A percentile compares a stretch with the other conserved stretches of the same genome.
These are phyloP conservation scores for Platycnemis pennipes DNA, from an alignment of 2,888 invertebrate genomes.

Conservation along the genomic window DNA sequence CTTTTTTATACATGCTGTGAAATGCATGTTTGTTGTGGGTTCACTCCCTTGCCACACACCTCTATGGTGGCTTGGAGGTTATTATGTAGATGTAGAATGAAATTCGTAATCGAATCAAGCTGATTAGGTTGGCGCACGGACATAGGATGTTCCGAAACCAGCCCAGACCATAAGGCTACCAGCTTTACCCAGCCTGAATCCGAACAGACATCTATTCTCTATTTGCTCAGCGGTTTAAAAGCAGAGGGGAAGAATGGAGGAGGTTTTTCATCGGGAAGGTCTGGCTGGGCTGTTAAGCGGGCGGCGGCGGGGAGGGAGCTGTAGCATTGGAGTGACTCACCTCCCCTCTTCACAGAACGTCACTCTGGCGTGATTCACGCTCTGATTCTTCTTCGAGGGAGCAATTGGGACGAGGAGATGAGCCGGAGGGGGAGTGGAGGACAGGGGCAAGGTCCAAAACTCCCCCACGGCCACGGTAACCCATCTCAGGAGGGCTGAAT, in stretches of 20 bases:
- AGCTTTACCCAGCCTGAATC: too few relatives aligned
- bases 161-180: too few relatives aligned
- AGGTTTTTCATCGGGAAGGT: background rate
- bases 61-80: background rate
- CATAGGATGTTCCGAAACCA: too few relatives aligned
- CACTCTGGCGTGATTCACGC: conserved; percentile 10
- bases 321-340: background rate
- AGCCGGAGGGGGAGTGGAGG: background rate
- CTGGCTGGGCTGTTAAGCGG: background rate
- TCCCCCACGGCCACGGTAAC: background rate
- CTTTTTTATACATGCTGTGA: too few relatives aligned
- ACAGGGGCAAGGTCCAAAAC: background rate
- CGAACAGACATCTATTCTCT: too few relatives aligned
- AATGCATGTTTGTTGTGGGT: background rate
- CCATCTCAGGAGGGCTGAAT: background rate
- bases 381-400: background rate
- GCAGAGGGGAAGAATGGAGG: background rate
- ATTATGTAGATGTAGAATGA: background rate
- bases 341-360: background rate
- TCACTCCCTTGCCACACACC: background rate
- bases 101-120: too few relatives aligned
- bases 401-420: background rate
- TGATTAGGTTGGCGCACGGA: too few relatives aligned
- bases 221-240: too few relatives aligned
- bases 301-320: background rate